Evolutionary conservation across 92 coral and sea anemone genomes (phyloP).

Genomic region (Heteractis magnifica): DNA sequence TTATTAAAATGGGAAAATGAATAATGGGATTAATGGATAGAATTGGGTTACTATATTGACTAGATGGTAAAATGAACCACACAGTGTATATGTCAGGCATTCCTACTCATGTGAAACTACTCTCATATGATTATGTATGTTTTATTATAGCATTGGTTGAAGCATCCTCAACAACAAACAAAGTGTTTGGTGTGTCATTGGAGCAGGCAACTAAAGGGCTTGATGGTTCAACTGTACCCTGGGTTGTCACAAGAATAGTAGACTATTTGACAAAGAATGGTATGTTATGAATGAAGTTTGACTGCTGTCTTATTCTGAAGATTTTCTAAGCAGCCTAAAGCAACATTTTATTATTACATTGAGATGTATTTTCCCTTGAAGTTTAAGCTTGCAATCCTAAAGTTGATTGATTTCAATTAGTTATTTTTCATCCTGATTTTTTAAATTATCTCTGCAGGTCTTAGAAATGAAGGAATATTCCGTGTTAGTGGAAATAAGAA

Average conservation of each 20-base stretch:
- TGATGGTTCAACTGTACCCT: slow-evolving; percentile 66
- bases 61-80: no score
- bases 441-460: slow-evolving; percentile 39
- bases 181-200: slow-evolving; percentile 86
- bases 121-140: no score
- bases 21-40: neutral
- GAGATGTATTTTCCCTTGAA: no score
- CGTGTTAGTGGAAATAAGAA: slow-evolving; percentile 92
- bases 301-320: neutral
- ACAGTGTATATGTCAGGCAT: no score
- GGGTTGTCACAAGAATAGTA: slow-evolving; percentile 69
- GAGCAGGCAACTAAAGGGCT: slow-evolving; percentile 62
- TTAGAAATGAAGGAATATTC: slow-evolving; percentile 87
- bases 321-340: neutral
- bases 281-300: slow-evolving; percentile 10
- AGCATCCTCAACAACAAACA: slow-evolving; percentile 7
- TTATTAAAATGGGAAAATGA: neutral
- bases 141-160: neutral
- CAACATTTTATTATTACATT: no score
- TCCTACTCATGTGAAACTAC: no score
- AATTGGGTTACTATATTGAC: neutral
- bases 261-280: slow-evolving; percentile 75
- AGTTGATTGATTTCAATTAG: no score
- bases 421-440: neutral
- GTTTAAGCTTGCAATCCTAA: no score